A percentile compares a stretch with the other conserved stretches of the same genome.
phyloP scores from a whole-genome alignment of 1,140 invertebrate species.

The Brachionus rubens region DNA sequence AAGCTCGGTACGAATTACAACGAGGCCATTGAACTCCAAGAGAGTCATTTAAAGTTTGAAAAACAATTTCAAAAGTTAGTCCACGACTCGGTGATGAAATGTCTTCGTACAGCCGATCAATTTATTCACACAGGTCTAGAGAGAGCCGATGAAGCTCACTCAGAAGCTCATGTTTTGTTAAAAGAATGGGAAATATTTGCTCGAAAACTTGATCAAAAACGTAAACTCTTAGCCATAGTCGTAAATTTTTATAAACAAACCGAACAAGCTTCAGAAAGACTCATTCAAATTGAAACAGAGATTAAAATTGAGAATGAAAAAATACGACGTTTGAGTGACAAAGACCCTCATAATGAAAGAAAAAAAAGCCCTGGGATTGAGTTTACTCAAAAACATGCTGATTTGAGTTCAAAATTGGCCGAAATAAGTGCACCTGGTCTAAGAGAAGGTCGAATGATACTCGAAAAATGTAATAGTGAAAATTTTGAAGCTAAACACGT shows the following conservation, averaged over 20 bases:
- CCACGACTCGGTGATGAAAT: conserved; percentile 72
- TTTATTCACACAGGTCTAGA: conserved; percentile 69
- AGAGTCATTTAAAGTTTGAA: conserved; percentile 70
- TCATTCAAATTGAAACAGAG: conserved; percentile 47
- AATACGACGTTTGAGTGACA: conserved; percentile 71
- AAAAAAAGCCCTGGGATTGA: conserved; percentile 67
- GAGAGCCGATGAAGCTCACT: conserved; percentile 66
- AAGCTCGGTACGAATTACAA: conserved; percentile 67
- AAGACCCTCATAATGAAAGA: conserved; percentile 67
- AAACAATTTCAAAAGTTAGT: conserved; percentile 66
- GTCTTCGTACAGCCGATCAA: conserved; percentile 74
- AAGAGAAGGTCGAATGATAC: conserved; percentile 70
- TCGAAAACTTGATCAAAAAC: conserved; percentile 69
- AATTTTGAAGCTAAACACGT: conserved; percentile 68
- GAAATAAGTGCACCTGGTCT: conserved; percentile 67
- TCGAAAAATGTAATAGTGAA: conserved; percentile 67
- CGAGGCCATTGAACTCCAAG: conserved; percentile 68
- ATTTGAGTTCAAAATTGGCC: conserved; percentile 67
- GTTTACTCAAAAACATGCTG: conserved; percentile 68
- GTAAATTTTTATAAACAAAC: conserved; percentile 73
- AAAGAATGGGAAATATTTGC: conserved; percentile 72
- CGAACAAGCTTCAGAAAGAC: conserved; percentile 60
- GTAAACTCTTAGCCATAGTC: conserved; percentile 68
- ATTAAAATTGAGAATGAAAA: conserved; percentile 33
- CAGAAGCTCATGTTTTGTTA: conserved; percentile 71